These are phyloP conservation scores for Ophion ventricosus DNA, from an alignment of 2,888 invertebrate species.

Conservation along the genomic window DNA sequence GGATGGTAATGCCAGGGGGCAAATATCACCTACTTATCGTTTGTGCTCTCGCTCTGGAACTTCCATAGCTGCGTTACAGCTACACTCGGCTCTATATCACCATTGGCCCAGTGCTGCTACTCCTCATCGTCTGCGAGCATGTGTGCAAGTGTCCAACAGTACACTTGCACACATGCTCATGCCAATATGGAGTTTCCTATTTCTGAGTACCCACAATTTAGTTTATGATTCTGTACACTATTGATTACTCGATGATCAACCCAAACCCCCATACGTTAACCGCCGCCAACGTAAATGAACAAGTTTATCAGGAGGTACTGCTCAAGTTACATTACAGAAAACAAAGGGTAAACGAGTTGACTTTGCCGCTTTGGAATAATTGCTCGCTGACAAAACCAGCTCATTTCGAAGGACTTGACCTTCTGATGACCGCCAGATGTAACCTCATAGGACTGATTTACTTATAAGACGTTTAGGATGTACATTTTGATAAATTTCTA, in stretches of 20 bases:
- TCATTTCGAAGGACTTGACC: not conserved
- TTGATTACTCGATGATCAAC: not conserved
- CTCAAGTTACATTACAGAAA: not conserved
- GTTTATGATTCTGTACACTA: not conserved
- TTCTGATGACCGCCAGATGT: not conserved
- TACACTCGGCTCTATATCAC: constrained; percentile 12
- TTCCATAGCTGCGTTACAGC: constrained; percentile 28
- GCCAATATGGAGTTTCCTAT: constrained; percentile 19
- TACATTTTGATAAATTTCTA: too few species aligned
- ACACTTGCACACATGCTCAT: constrained; percentile 10
- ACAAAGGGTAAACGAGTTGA: not conserved
- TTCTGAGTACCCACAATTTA: constrained; percentile 4
- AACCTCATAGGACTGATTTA: too few species aligned
- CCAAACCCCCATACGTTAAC: not conserved
- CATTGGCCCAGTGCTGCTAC: not conserved
- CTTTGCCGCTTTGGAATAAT: not conserved
- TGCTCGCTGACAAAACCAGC: not conserved
- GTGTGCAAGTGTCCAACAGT: not conserved
- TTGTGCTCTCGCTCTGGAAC: constrained; percentile 39
- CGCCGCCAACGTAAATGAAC: not conserved
- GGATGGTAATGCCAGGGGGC: constrained; percentile 42
- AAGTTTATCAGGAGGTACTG: not conserved
- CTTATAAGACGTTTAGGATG: too few species aligned
- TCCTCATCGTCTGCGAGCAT: not conserved
- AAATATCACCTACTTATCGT: constrained; percentile 59